Conservation (phyloP, 2,113 vertebrate species). For the Elachura formosa region DNA sequence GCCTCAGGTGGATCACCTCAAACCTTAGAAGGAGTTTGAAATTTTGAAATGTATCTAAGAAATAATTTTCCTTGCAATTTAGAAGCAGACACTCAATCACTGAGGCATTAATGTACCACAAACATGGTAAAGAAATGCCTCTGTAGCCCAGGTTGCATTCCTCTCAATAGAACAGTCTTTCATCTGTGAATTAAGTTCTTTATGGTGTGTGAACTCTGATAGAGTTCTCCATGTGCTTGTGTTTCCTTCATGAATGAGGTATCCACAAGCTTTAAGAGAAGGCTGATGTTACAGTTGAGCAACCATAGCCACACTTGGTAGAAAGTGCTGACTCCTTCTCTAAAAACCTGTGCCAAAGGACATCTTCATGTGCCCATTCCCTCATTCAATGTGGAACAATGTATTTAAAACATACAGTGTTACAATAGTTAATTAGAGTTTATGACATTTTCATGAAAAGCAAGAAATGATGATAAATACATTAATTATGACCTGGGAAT, state of each 20-base stretch:
- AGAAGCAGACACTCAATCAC: background rate
- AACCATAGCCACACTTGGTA: background rate
- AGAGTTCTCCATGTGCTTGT: background rate
- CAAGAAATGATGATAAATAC: conserved; percentile 41
- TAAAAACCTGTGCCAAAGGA: background rate
- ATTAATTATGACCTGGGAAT: conserved; percentile 58
- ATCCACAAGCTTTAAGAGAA: background rate
- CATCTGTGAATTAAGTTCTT: background rate
- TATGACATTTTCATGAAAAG: background rate
- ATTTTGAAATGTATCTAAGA: background rate
- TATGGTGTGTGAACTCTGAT: background rate
- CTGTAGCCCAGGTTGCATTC: background rate
- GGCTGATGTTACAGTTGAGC: background rate
- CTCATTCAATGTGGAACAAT: background rate
- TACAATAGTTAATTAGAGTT: conserved; percentile 5
- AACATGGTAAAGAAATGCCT: background rate
- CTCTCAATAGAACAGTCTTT: background rate
- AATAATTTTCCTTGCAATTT: background rate
- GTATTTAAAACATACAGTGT: background rate
- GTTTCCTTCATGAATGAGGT: background rate
- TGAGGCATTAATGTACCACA: background rate
- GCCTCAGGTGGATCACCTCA: background rate
- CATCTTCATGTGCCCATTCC: background rate
- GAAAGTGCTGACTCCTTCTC: background rate
- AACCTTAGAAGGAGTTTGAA: background rate